Conservation (phyloP, 2,888 invertebrate species). For the Galerucella nymphaeae region DNA sequence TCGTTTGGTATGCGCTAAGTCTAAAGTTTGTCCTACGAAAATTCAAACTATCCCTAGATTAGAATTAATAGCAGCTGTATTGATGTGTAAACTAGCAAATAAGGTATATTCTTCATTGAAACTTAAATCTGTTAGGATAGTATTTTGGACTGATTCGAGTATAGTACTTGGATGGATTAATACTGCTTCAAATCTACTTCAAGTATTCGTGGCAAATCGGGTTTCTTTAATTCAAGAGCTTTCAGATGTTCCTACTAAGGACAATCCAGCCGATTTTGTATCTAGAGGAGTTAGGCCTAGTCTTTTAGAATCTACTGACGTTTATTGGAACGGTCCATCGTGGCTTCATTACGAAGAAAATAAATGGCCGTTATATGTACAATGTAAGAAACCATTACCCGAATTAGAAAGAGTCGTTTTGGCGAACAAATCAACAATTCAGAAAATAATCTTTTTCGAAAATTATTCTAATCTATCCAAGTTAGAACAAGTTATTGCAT, state of each 20-base stretch:
- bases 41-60: slow-evolving; percentile 7
- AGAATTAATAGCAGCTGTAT: neutral
- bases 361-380: slow-evolving; percentile 8
- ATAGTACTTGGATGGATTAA: slow-evolving; percentile 18
- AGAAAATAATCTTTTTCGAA: neutral
- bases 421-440: neutral
- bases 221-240: slow-evolving; percentile 32
- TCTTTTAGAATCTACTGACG: slow-evolving; percentile 14
- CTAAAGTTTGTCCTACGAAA: slow-evolving; percentile 4
- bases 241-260: slow-evolving; percentile 26
- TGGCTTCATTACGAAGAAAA: slow-evolving; percentile 24
- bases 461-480: neutral
- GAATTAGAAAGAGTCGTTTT: slow-evolving; percentile 3
- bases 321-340: slow-evolving; percentile 30
- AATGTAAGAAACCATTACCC: neutral
- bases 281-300: slow-evolving; percentile 29
- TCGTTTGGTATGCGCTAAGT: slow-evolving; percentile 4
- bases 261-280: slow-evolving; percentile 27
- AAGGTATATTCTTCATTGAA: too few species aligned
- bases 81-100: too few species aligned
- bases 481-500: neutral
- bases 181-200: slow-evolving; percentile 21
- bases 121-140: too few species aligned
- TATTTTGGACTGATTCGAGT: slow-evolving; percentile 6
- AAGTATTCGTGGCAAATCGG: slow-evolving; percentile 39